Evolutionary conservation across 2,888 invertebrate species (phyloP), one percentile per base, ranked within the genome.

Genomic region (Drosophila koepferae): DNA sequence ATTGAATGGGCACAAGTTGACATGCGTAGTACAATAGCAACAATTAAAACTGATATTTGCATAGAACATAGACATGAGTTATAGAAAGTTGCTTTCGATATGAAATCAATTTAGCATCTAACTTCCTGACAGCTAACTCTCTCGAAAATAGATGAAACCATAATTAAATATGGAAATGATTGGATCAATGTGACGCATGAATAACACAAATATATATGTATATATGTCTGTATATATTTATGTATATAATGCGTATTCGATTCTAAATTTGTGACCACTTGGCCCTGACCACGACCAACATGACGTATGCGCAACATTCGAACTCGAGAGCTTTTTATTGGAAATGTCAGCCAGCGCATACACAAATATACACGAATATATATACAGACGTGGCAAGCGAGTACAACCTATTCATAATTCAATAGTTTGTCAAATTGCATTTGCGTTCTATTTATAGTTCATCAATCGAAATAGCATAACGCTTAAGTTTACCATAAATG

Each of bases 21-120:
- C 86, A 86, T 86, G 89, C 86, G 86, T 86, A 89, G 77, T 85
- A 82, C 85, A 81, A 77, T 77, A 81, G 82, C 81, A 87, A 86
- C 87, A 89, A 89, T 89, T 87, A 84, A 81, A 85, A 84, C 80
- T 80, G 78, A 78, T 89, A 81, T 86, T 86, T 82, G 80, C 71
- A 78, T 79, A 65, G 56, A 46, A 60, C 51, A 46, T 14, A 51
- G 20, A 58, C 20, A 51, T 49, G 58, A 64, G 72, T 43, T 59
- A 41, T 51, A 41, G 60, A 60, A 56, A 36, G 59, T 62, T 62
- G 63, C 9, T 28, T 61, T 66, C 34, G 61, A 34, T 69, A 65
- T 65, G 60, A 73, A 77, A 73, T 77, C 69, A 69, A 77, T 77
- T 77, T 71, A 23, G 54, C 44, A 65, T 54, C 60, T 28, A 74